These are phyloP conservation scores for Oncorhynchus kisutch DNA, from an alignment of 2,113 vertebrate species.

Conservation along the genomic window DNA sequence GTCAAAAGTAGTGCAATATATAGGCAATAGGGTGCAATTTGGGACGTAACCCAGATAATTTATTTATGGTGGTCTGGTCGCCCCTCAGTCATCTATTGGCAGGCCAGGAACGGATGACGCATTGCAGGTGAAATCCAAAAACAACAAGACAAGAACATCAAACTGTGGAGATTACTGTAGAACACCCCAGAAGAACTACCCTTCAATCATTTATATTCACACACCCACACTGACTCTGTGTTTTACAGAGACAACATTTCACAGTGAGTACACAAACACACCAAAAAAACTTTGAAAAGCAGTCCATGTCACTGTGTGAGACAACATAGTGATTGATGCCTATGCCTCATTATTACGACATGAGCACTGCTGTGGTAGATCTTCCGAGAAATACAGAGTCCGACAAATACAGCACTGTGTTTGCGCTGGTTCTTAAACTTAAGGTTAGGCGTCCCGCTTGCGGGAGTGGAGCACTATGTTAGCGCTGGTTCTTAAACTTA, in stretches of 20 bases:
- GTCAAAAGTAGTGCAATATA: too few relatives aligned
- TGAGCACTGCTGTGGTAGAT: too few relatives aligned
- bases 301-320: conserved; percentile 39
- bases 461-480: too few relatives aligned
- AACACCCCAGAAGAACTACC: conserved; percentile 34
- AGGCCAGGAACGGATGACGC: conserved; percentile 46
- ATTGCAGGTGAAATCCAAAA: conserved; percentile 64
- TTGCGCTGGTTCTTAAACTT: too few relatives aligned
- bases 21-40: too few relatives aligned
- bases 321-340: conserved; percentile 30
- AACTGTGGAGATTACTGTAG: conserved; percentile 57
- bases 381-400: too few relatives aligned
- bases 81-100: conserved; percentile 25
- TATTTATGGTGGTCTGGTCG: conserved; percentile 37
- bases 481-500: too few relatives aligned
- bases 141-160: conserved; percentile 58
- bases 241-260: conserved; percentile 66
- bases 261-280: conserved; percentile 28
- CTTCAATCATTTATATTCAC: conserved; percentile 67
- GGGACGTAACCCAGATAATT: conserved; percentile 33
- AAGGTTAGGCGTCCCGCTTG: too few relatives aligned
- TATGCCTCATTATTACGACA: neutral
- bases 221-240: conserved; percentile 40
- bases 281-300: conserved; percentile 16
- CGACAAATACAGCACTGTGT: too few relatives aligned